These are phyloP conservation scores for Drosophila guanche DNA, from an alignment of 1,140 invertebrate species.

Conservation along the genomic window DNA sequence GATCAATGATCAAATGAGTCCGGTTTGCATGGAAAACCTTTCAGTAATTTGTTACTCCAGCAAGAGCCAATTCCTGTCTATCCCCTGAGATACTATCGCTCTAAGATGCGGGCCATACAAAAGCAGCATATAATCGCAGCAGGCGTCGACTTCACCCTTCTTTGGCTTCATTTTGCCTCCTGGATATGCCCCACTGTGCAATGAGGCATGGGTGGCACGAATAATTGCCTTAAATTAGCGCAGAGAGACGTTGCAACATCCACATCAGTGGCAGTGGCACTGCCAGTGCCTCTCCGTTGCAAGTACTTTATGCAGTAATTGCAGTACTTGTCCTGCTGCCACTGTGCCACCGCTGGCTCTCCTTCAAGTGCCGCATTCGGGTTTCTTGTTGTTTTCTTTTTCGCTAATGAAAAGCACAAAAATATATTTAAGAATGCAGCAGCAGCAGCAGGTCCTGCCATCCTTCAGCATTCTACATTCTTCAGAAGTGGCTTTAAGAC, in stretches of 20 bases:
- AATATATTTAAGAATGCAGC: conserved; percentile 6
- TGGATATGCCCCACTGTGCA: conserved; percentile 40
- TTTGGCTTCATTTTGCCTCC: not conserved
- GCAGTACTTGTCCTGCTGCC: conserved; percentile 69
- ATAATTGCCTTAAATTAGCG: conserved; percentile 81
- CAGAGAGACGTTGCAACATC: conserved; percentile 20
- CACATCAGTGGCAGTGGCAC: conserved; percentile 39
- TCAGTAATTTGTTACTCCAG: no score
- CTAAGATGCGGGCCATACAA: no score
- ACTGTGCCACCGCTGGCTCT: conserved; percentile 27
- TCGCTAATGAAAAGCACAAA: conserved; percentile 68
- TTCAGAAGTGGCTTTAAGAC: conserved; percentile 23
- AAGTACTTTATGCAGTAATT: conserved; percentile 82
- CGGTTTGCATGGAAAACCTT: no score
- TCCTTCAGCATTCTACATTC: no score
- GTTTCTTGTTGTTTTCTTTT: conserved; percentile 47
- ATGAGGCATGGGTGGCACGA: conserved; percentile 51
- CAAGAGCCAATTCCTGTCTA: no score
- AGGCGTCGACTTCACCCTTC: conserved; percentile 1
- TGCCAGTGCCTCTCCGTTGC: conserved; percentile 56
- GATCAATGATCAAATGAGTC: no score
- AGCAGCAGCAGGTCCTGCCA: not conserved
- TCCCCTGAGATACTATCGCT: no score
- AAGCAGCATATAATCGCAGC: conserved; percentile 2
- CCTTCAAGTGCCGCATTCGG: conserved; percentile 48